Evolutionary conservation across 2,888 invertebrate genomes (phyloP).

Genomic region (Acanthococcus lagerstroemiae): DNA sequence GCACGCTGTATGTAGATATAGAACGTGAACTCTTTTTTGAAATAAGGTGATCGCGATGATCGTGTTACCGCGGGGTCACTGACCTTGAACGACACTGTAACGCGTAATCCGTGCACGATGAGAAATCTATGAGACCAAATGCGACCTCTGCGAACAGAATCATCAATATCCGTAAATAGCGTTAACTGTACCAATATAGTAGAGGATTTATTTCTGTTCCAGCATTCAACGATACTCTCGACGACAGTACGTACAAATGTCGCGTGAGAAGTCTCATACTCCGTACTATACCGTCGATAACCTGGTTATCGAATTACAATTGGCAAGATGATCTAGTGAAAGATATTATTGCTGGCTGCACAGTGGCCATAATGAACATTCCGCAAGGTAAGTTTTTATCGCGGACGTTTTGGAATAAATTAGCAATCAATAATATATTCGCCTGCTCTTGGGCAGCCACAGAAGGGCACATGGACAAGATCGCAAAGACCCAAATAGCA

Average conservation of each 20-base stretch:
- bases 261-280: constrained; percentile 9
- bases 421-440: no score
- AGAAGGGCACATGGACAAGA: no score
- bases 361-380: constrained; percentile 84
- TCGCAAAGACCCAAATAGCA: no score
- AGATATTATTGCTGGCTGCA: constrained; percentile 73
- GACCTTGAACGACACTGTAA: no score
- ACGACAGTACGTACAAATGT: constrained; percentile 14
- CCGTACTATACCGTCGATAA: constrained; percentile 39
- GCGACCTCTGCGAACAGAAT: neutral
- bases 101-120: no score
- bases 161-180: neutral
- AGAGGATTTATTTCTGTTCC: neutral
- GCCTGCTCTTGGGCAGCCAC: no score
- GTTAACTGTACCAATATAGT: neutral
- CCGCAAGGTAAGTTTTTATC: constrained; percentile 58
- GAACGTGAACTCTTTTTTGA: neutral
- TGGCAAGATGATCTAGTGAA: constrained; percentile 43
- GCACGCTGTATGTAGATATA: neutral
- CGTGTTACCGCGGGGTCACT: no score
- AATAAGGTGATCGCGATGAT: no score
- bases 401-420: no score
- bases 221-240: constrained; percentile 12
- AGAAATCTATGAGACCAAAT: no score
- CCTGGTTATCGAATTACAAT: constrained; percentile 41